Evolutionary conservation across 2,888 invertebrate genomes (phyloP).

Genomic region (Xestobium rufovillosum): DNA sequence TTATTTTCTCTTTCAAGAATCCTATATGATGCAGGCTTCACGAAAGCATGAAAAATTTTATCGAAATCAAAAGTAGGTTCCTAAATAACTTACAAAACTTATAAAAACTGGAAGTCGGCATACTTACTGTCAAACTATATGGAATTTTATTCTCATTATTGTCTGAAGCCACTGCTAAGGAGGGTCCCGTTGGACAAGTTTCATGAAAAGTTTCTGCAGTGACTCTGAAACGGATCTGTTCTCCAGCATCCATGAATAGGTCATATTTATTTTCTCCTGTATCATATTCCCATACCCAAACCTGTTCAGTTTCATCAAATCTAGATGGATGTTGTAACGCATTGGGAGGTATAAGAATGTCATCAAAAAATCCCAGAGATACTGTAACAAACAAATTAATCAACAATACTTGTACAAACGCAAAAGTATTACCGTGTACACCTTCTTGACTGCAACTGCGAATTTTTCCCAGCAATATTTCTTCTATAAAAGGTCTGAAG

Average conservation of each 20-base stretch:
- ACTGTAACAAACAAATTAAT: slow-evolving; percentile 52
- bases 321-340: slow-evolving; percentile 88
- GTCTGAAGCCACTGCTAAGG: slow-evolving; percentile 38
- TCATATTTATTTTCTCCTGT: slow-evolving; percentile 77
- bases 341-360: slow-evolving; percentile 87
- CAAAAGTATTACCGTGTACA: slow-evolving; percentile 63
- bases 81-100: too few species aligned
- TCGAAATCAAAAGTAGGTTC: too few species aligned
- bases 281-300: slow-evolving; percentile 96
- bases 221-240: slow-evolving; percentile 79
- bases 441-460: slow-evolving; percentile 86
- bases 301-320: slow-evolving; percentile 86
- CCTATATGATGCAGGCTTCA: too few species aligned
- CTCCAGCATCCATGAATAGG: slow-evolving; percentile 88
- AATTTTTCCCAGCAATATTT: slow-evolving; percentile 89
- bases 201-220: slow-evolving; percentile 86
- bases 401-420: slow-evolving; percentile 4
- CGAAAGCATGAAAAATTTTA: too few species aligned
- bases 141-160: slow-evolving; percentile 51
- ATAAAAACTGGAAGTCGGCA: too few species aligned
- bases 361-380: slow-evolving; percentile 93
- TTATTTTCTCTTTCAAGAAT: too few species aligned
- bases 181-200: slow-evolving; percentile 69
- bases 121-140: slow-evolving; percentile 54
- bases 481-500: slow-evolving; percentile 90